These are phyloP conservation scores for Pocota personata DNA, from an alignment of 2,888 invertebrate genomes.

Conservation along the genomic window DNA sequence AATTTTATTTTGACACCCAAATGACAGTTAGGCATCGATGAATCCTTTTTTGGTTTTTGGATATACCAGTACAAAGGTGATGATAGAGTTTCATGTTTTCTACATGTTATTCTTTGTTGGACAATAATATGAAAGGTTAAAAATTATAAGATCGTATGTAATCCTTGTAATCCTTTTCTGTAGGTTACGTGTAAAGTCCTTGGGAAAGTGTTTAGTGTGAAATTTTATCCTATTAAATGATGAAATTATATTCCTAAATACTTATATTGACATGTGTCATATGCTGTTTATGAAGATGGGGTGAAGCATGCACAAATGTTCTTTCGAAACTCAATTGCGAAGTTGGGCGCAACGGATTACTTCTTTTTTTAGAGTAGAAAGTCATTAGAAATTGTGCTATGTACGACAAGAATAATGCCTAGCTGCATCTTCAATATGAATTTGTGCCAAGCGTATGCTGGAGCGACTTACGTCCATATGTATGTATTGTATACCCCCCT, in stretches of 20 bases:
- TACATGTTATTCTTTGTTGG: neutral
- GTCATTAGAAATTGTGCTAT: too few species aligned
- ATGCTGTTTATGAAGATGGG: neutral
- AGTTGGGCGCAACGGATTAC: neutral
- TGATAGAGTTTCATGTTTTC: conserved; percentile 25
- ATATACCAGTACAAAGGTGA: conserved; percentile 8
- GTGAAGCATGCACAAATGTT: neutral
- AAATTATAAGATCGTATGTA: conserved; percentile 14
- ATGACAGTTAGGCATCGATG: conserved; percentile 43
- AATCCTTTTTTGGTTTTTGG: conserved; percentile 1
- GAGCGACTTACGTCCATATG: too few species aligned
- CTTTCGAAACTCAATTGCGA: neutral
- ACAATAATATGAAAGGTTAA: conserved; percentile 27
- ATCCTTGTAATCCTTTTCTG: conserved; percentile 44
- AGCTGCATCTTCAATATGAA: too few species aligned
- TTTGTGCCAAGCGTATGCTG: too few species aligned
- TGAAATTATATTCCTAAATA: conserved; percentile 37
- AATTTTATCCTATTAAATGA: conserved; percentile 50
- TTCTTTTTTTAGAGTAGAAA: too few species aligned
- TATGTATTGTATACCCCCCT: too few species aligned
- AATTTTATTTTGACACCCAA: conserved; percentile 31
- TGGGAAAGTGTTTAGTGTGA: conserved; percentile 48
- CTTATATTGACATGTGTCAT: conserved; percentile 45
- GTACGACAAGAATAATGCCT: too few species aligned
- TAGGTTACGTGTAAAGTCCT: neutral